phyloP scores from a whole-genome alignment of 2,797 vertebrate species.

The Sibirionetta formosa region DNA sequence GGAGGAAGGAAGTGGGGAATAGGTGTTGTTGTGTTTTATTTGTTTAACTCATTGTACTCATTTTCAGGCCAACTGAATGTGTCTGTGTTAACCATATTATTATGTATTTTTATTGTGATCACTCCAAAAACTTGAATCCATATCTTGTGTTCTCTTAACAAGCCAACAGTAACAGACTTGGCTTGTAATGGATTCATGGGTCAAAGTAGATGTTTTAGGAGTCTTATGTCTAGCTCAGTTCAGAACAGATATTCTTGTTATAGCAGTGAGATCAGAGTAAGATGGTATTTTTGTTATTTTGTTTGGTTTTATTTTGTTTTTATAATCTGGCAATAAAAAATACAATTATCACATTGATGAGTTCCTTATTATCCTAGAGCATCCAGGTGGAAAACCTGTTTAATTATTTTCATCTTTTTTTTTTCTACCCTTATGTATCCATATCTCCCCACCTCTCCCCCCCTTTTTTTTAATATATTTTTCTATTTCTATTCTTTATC shows the following conservation, averaged over 20 bases:
- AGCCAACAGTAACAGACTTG: fast-evolving
- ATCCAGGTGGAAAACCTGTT: not conserved
- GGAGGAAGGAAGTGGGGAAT: not conserved
- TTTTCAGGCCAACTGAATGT: not conserved
- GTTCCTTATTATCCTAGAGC: not conserved
- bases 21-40: not conserved
- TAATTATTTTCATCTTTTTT: not conserved
- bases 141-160: not conserved
- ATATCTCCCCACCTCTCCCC: fast-evolving
- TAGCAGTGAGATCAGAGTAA: not conserved
- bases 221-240: not conserved
- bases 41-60: not conserved
- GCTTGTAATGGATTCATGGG: not conserved
- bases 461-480: not conserved
- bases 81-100: not conserved
- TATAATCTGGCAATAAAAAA: not conserved
- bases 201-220: not conserved
- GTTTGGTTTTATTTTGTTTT: not conserved
- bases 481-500: not conserved
- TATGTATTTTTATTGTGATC: not conserved
- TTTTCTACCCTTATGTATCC: not conserved
- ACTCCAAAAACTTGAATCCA: not conserved
- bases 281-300: not conserved
- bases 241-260: not conserved
- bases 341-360: not conserved